Evolutionary conservation across 1,140 invertebrate species (phyloP).

Genomic region (Drosophila chauvacae): DNA sequence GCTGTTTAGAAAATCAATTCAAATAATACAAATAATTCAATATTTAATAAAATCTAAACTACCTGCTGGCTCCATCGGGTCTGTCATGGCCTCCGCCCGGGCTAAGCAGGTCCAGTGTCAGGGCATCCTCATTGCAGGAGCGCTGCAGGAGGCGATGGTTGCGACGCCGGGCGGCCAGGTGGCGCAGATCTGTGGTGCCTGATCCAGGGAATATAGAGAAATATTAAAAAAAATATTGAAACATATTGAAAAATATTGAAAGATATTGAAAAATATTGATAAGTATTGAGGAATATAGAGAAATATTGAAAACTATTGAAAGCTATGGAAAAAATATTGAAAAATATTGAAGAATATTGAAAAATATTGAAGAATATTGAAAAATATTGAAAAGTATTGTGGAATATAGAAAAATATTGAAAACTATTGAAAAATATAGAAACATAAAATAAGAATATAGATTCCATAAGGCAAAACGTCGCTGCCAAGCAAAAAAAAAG

Average conservation of each 20-base stretch:
- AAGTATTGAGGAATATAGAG: not conserved
- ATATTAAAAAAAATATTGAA: not conserved
- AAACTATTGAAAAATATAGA: not conserved
- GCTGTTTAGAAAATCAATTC: slow-evolving; percentile 1
- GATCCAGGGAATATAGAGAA: not conserved
- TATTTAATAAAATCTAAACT: too few relatives aligned
- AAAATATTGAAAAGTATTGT: too few relatives aligned
- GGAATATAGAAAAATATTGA: not conserved
- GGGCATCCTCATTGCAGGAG: slow-evolving; percentile 47
- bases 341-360: not conserved
- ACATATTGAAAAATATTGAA: not conserved
- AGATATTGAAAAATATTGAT: not conserved
- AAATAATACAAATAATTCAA: not conserved
- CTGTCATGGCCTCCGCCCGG: slow-evolving; percentile 41
- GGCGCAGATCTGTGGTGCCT: slow-evolving; percentile 80
- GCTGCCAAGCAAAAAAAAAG: too few relatives aligned
- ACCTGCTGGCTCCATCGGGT: slow-evolving; percentile 60
- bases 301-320: too few relatives aligned
- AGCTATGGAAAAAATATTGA: too few relatives aligned
- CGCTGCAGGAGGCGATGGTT: slow-evolving; percentile 61
- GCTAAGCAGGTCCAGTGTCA: slow-evolving; percentile 33
- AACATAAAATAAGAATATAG: not conserved
- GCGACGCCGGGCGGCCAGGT: slow-evolving; percentile 59
- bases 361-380: not conserved
- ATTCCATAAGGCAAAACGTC: too few relatives aligned